These are phyloP conservation scores for Caenorhabditis japonica DNA, from an alignment of 2,888 invertebrate species.

Conservation along the genomic window DNA sequence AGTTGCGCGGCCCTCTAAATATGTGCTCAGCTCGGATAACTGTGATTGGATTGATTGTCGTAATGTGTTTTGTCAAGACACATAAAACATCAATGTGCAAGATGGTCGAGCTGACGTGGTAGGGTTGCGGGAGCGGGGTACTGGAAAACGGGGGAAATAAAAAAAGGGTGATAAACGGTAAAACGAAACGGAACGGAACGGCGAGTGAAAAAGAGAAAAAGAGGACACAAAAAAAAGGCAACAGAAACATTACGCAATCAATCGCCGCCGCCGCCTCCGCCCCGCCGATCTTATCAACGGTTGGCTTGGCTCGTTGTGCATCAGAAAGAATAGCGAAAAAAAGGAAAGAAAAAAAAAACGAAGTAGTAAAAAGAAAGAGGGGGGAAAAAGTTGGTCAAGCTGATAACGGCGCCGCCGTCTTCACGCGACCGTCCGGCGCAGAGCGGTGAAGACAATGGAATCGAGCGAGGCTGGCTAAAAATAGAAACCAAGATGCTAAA, in stretches of 20 bases:
- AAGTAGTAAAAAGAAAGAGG: constrained; percentile 40
- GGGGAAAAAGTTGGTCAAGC: constrained; percentile 42
- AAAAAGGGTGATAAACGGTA: background rate
- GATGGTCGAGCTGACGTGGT: no score
- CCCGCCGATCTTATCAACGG: constrained; percentile 14
- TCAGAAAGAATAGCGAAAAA: constrained; percentile 37
- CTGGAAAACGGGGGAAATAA: constrained; percentile 8
- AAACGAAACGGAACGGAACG: background rate
- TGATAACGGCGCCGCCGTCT: constrained; percentile 16
- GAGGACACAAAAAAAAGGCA: background rate
- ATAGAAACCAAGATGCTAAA: constrained; percentile 43
- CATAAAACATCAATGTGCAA: constrained; percentile 53
- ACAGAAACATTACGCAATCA: constrained; percentile 42
- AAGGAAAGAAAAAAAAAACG: constrained; percentile 35
- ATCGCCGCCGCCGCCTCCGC: background rate
- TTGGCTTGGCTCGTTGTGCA: constrained; percentile 18
- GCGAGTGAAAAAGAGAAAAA: constrained; percentile 10
- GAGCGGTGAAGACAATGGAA: constrained; percentile 32
- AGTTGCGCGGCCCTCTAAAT: constrained; percentile 52
- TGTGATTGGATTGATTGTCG: constrained; percentile 33
- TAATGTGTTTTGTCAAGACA: constrained; percentile 47
- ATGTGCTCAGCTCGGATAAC: constrained; percentile 31
- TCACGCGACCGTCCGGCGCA: constrained; percentile 21
- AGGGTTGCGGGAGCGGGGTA: no score
- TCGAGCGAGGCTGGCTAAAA: constrained; percentile 38